Evolutionary conservation across 1,140 invertebrate genomes (phyloP).

Genomic region (Drosophila sproati): DNA sequence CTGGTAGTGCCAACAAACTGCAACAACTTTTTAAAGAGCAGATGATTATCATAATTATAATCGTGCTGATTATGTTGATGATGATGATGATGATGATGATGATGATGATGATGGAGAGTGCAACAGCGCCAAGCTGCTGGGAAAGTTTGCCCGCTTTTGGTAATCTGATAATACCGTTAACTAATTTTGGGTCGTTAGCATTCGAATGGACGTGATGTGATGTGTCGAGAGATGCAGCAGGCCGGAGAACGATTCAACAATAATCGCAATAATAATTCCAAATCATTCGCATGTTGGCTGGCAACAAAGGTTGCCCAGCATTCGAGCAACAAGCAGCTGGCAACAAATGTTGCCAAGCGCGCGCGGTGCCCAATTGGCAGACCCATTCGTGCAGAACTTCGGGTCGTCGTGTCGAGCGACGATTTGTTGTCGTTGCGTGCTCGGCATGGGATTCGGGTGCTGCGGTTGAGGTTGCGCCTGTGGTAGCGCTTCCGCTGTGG

Average conservation of each 20-base stretch:
- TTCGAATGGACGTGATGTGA: constrained; percentile 45
- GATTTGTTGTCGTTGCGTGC: constrained; percentile 1
- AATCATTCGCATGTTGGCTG: constrained; percentile 40
- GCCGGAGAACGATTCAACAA: constrained; percentile 33
- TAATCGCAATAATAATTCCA: constrained; percentile 72
- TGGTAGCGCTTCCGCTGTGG: constrained; percentile 4
- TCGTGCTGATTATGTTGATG: constrained; percentile 8
- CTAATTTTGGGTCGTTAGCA: constrained; percentile 72
- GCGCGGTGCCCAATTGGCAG: constrained; percentile 33
- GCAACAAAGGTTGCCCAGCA: constrained; percentile 19
- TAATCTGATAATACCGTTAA: constrained; percentile 65
- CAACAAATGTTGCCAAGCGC: constrained; percentile 21
- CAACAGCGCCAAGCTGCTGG: constrained; percentile 27
- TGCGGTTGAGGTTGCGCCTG: constrained; percentile 1
- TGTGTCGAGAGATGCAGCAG: not conserved
- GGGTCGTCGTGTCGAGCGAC: not conserved
- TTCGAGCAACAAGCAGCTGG: not conserved
- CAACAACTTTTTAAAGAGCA: constrained; percentile 43
- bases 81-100: constrained; percentile 16
- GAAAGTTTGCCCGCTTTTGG: constrained; percentile 46
- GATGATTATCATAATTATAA: constrained; percentile 17
- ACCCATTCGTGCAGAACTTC: constrained; percentile 7
- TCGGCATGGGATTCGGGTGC: not conserved
- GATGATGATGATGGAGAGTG: constrained; percentile 53
- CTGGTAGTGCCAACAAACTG: not conserved